Percentiles rank a stretch among this genome's conserved stretches.
phyloP scores from a whole-genome alignment of 2,888 invertebrate genomes.

The Parascotia fuliginaria region DNA sequence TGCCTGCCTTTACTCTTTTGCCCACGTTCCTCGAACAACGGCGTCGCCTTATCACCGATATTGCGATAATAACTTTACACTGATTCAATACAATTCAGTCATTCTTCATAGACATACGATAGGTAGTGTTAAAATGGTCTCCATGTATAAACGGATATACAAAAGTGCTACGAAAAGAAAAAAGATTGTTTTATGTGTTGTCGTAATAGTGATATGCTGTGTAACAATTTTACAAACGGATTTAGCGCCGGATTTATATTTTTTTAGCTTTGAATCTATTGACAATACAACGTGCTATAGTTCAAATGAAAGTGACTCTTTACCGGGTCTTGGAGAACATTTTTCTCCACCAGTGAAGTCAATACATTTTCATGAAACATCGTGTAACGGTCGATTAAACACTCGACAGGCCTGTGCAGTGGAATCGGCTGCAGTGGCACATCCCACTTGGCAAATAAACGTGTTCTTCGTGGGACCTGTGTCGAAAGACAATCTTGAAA shows the following conservation, averaged over 20 bases:
- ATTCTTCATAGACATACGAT: not conserved
- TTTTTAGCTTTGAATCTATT: not conserved
- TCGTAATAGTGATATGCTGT: not conserved
- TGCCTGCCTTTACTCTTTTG: too few species aligned
- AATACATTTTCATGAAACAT: conserved; percentile 12
- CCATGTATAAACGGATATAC: not conserved
- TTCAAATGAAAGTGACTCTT: not conserved
- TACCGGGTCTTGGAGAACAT: not conserved
- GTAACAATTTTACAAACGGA: not conserved
- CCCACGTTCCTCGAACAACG: too few species aligned
- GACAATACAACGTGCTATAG: conserved; percentile 5
- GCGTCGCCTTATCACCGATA: not conserved
- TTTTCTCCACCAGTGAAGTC: not conserved
- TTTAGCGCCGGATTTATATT: not conserved
- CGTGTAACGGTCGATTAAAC: conserved; percentile 5
- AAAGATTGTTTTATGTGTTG: not conserved
- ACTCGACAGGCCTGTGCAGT: conserved; percentile 15
- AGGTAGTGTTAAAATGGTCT: not conserved
- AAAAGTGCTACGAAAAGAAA: not conserved
- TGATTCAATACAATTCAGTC: not conserved
- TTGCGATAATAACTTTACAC: not conserved
- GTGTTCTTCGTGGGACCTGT: conserved; percentile 22
- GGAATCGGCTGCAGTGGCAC: conserved; percentile 14
- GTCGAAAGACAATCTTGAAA: conserved; percentile 4
- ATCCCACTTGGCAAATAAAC: conserved; percentile 7